Conservation (phyloP, 2,113 vertebrate genomes). For the Coregonus clupeaformis region DNA sequence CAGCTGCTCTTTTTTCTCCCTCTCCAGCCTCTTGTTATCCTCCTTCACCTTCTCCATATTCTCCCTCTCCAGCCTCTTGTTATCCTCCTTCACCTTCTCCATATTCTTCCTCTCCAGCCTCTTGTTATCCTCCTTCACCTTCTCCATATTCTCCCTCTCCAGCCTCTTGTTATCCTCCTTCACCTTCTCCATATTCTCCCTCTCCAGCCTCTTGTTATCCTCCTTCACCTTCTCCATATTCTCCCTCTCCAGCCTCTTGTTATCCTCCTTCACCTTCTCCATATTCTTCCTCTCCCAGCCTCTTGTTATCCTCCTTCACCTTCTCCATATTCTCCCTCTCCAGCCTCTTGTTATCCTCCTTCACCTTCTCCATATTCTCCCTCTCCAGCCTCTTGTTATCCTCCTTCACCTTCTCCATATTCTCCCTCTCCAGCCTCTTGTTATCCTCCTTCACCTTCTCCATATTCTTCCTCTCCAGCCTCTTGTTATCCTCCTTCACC, state of each 20-base stretch:
- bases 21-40: conserved; percentile 20
- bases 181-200: not conserved
- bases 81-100: conserved; percentile 2
- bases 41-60: not conserved
- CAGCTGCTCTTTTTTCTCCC: conserved; percentile 15
- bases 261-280: too few relatives aligned
- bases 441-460: too few relatives aligned
- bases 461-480: conserved; percentile 6
- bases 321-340: not conserved
- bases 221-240: not conserved
- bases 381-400: conserved; percentile 22
- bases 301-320: conserved; percentile 16
- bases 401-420: not conserved
- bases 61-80: conserved; percentile 10
- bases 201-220: conserved; percentile 20
- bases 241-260: too few relatives aligned
- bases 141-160: not conserved
- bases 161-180: too few relatives aligned
- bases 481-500: conserved; percentile 16
- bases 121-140: conserved; percentile 12
- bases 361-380: not conserved
- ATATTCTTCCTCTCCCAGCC: conserved; percentile 7
- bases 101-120: conserved; percentile 11
- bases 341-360: too few relatives aligned
- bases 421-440: too few relatives aligned